These are phyloP conservation scores for Morpho helenor DNA, from an alignment of 2,888 invertebrate genomes.

Conservation along the genomic window DNA sequence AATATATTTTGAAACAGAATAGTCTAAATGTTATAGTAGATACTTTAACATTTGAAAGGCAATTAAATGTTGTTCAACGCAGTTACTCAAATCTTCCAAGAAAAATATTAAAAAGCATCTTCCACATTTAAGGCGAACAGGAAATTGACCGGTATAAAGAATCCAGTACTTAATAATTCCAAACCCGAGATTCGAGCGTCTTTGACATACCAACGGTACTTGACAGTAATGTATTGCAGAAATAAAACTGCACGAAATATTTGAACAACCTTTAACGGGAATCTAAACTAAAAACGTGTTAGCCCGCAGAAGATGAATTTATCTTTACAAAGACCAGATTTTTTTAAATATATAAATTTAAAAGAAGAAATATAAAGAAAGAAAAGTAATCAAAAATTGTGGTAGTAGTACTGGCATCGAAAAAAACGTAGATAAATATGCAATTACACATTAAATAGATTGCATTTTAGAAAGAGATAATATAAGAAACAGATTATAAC, in stretches of 20 bases:
- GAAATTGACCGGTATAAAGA: neutral
- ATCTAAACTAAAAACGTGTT: neutral
- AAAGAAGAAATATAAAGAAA: too few species aligned
- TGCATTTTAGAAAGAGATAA: too few species aligned
- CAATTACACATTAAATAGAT: too few species aligned
- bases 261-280: slow-evolving; percentile 28
- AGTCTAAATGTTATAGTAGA: too few species aligned
- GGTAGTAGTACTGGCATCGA: too few species aligned
- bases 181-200: slow-evolving; percentile 21
- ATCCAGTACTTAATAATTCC: slow-evolving; percentile 15
- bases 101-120: slow-evolving; percentile 14
- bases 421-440: too few species aligned
- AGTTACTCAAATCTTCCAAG: slow-evolving; percentile 2
- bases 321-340: slow-evolving; percentile 1
- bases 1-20: too few species aligned
- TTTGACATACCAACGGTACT: slow-evolving; percentile 29
- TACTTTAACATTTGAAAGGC: neutral
- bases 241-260: slow-evolving; percentile 22
- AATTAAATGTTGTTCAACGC: neutral
- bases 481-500: too few species aligned
- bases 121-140: slow-evolving; percentile 11
- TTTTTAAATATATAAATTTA: too few species aligned
- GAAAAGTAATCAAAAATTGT: too few species aligned
- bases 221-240: slow-evolving; percentile 25
- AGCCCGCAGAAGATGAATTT: too few species aligned